phyloP scores from a whole-genome alignment of 2,113 vertebrate genomes.

The Thamnaconus septentrionalis region DNA sequence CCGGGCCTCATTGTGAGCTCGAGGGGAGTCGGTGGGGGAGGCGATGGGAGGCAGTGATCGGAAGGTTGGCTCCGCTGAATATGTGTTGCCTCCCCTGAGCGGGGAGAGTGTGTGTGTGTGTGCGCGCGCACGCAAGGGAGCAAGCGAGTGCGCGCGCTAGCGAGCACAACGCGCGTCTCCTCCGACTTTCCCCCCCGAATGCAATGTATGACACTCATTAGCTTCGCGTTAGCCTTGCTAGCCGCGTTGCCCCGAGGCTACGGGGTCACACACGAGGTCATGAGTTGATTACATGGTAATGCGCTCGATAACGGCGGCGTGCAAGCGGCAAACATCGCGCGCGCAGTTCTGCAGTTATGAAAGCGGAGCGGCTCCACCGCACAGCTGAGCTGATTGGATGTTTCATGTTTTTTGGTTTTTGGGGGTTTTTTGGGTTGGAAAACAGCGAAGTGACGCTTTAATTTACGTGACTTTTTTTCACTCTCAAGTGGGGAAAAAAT shows the following conservation, averaged over 20 bases:
- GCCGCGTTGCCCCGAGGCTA: constrained; percentile 62
- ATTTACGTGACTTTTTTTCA: too few species aligned
- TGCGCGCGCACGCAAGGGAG: constrained; percentile 17
- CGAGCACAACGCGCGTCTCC: too few species aligned
- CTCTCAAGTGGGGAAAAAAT: too few species aligned
- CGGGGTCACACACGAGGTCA: constrained; percentile 64
- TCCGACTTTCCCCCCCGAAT: constrained; percentile 30
- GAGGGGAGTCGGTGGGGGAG: constrained; percentile 15
- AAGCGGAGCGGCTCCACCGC: neutral
- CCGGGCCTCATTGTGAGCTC: constrained; percentile 66
- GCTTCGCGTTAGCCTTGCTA: constrained; percentile 69
- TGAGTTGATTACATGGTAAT: constrained; percentile 66
- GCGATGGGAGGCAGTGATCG: constrained; percentile 67
- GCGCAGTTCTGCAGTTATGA: constrained; percentile 4
- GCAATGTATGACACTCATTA: constrained; percentile 73
- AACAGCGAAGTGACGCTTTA: too few species aligned
- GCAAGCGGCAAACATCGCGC: constrained; percentile 31
- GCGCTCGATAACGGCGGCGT: constrained; percentile 47
- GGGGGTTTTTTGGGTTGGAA: too few species aligned
- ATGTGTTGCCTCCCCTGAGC: constrained; percentile 16
- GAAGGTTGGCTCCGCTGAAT: constrained; percentile 69
- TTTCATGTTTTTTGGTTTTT: too few species aligned
- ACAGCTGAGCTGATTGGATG: too few species aligned
- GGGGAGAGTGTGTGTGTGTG: neutral
- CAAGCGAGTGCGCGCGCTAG: constrained; percentile 2